phyloP scores from a whole-genome alignment of 2,888 invertebrate genomes.

The Drosophila prolongata region DNA sequence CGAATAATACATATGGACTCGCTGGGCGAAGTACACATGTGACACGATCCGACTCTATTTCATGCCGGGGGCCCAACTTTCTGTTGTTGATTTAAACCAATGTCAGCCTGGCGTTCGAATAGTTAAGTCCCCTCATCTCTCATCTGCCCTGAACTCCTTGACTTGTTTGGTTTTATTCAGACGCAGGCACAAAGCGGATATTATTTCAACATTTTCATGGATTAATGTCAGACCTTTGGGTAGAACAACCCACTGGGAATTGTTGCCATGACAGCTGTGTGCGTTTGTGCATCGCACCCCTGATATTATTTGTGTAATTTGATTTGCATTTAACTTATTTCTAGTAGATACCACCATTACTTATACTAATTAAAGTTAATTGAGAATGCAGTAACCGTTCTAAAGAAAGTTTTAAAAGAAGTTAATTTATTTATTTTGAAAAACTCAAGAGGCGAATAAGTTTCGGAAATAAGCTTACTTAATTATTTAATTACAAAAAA shows the following conservation, averaged over 20 bases:
- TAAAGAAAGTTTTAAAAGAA: too few relatives aligned
- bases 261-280: conserved; percentile 5
- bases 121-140: conserved; percentile 9
- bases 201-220: conserved; percentile 32
- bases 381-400: too few relatives aligned
- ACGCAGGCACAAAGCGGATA: conserved; percentile 10
- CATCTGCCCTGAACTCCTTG: conserved; percentile 10
- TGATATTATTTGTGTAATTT: conserved; percentile 6
- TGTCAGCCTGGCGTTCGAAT: conserved; percentile 4
- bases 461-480: too few relatives aligned
- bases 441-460: too few relatives aligned
- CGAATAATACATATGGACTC: conserved; percentile 21
- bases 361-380: too few relatives aligned
- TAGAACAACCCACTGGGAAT: neutral
- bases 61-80: conserved; percentile 3
- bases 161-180: conserved; percentile 24
- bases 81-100: conserved; percentile 14
- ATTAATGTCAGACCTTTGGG: conserved; percentile 30
- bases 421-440: too few relatives aligned
- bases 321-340: too few relatives aligned
- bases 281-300: neutral
- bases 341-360: too few relatives aligned
- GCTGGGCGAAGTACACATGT: conserved; percentile 31
- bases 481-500: too few relatives aligned
- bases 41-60: conserved; percentile 19